phyloP scores from a whole-genome alignment of 30 jellyfish, hydroid and myxozoan species.

The Sanderia malayensis region DNA sequence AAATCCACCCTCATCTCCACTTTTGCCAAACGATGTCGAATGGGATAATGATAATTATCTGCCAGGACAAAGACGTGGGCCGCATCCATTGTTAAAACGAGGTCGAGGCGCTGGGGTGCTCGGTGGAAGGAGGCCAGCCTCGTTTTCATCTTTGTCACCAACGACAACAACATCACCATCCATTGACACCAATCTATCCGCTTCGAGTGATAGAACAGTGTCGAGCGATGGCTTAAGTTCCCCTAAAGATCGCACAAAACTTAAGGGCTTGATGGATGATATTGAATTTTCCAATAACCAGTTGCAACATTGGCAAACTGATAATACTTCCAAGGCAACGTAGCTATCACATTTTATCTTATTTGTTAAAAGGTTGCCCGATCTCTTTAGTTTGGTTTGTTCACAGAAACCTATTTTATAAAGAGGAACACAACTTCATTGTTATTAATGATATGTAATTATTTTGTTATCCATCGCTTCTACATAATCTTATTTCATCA shows the following conservation, averaged over 20 bases:
- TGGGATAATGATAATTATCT: constrained; percentile 31
- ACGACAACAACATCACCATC: neutral
- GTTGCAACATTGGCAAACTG: too few relatives aligned
- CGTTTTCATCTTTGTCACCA: neutral
- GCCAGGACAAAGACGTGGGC: constrained; percentile 46
- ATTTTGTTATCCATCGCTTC: too few relatives aligned
- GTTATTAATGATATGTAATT: too few relatives aligned
- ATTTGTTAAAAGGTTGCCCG: too few relatives aligned
- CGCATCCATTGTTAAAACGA: constrained; percentile 46
- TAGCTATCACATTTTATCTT: too few relatives aligned
- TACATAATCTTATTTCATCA: too few relatives aligned
- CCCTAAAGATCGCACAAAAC: neutral
- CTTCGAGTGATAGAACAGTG: neutral
- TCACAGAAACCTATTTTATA: too few relatives aligned
- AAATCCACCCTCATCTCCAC: neutral
- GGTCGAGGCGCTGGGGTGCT: constrained; percentile 18
- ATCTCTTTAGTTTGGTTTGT: too few relatives aligned
- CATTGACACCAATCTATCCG: neutral
- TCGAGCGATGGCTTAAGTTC: neutral
- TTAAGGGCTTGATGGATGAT: neutral
- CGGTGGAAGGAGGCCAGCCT: constrained; percentile 14
- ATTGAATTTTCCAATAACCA: too few relatives aligned
- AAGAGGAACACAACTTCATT: too few relatives aligned
- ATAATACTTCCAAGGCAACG: too few relatives aligned
- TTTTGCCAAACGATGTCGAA: neutral